Percentiles rank a stretch among this genome's conserved stretches.
phyloP scores from a whole-genome alignment of 2,797 vertebrate species.

The Helostoma temminkii region DNA sequence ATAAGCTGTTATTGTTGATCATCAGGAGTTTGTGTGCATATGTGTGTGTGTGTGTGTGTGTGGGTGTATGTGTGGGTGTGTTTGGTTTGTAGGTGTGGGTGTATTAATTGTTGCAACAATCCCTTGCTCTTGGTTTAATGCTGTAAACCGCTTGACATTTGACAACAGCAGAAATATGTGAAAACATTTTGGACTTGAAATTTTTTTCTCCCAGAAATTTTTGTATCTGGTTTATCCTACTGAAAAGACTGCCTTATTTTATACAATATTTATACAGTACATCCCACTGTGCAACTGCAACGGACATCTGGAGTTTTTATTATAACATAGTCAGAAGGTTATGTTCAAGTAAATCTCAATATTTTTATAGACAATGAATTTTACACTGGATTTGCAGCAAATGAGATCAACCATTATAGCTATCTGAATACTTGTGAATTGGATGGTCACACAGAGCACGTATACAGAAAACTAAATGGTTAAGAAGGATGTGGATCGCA shows the following conservation, averaged over 20 bases:
- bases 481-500: conserved; percentile 78
- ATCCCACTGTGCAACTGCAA: conserved; percentile 87
- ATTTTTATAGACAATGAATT: conserved; percentile 93
- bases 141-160: conserved; percentile 82
- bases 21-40: conserved; percentile 64
- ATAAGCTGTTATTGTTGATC: conserved; percentile 83
- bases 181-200: conserved; percentile 85
- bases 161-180: conserved; percentile 85
- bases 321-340: conserved; percentile 84
- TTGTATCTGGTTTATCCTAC: conserved; percentile 91
- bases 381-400: conserved; percentile 88
- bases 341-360: conserved; percentile 89
- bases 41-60: conserved; percentile 14
- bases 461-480: conserved; percentile 79
- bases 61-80: conserved; percentile 17
- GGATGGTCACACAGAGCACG: conserved; percentile 70
- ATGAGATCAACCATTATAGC: conserved; percentile 83
- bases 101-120: conserved; percentile 78
- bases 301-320: conserved; percentile 87
- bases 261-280: conserved; percentile 96
- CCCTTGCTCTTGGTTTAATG: conserved; percentile 78
- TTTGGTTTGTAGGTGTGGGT: conserved; percentile 52
- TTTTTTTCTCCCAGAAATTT: conserved; percentile 85
- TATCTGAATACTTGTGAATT: conserved; percentile 86
- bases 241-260: conserved; percentile 97